Conservation (phyloP, 2,888 invertebrate species). For the Drosophila atripex region DNA sequence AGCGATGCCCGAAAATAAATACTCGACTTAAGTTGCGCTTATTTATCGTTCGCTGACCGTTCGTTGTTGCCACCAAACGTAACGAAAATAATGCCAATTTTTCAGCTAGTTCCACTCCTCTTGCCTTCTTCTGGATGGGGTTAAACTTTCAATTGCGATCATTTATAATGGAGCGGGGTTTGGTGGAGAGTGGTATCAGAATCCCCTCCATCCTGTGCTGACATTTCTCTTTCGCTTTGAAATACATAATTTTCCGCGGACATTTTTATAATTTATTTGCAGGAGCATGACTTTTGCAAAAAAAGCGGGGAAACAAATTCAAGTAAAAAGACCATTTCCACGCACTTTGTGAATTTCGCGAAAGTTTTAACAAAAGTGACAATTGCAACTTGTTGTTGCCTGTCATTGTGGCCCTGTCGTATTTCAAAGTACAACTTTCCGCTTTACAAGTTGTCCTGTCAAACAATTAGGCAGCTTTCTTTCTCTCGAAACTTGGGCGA, state of each 20-base stretch:
- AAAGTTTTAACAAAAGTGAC: constrained; percentile 56
- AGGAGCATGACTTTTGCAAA: constrained; percentile 48
- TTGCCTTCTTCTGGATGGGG: constrained; percentile 21
- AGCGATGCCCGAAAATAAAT: constrained; percentile 58
- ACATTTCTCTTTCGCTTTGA: neutral
- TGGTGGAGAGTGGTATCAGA: constrained; percentile 5
- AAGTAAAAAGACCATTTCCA: constrained; percentile 20
- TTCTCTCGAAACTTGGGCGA: neutral
- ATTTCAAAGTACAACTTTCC: constrained; percentile 31
- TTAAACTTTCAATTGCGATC: constrained; percentile 68
- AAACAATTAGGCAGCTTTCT: constrained; percentile 56
- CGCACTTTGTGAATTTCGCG: constrained; percentile 23
- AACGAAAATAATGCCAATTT: constrained; percentile 59
- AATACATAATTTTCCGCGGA: constrained; percentile 39
- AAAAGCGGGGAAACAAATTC: neutral
- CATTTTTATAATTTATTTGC: constrained; percentile 52
- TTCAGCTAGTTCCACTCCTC: constrained; percentile 43
- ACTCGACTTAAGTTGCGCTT: constrained; percentile 54
- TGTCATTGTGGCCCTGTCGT: constrained; percentile 36
- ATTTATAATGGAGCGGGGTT: constrained; percentile 44
- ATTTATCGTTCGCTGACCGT: constrained; percentile 54
- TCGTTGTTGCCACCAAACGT: constrained; percentile 30
- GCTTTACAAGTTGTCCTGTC: constrained; percentile 51
- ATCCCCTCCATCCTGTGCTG: constrained; percentile 11
- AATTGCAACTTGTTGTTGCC: constrained; percentile 51